These are phyloP conservation scores for Syngnathoides biaculeatus DNA, from an alignment of 2,113 vertebrate species.

Conservation along the genomic window DNA sequence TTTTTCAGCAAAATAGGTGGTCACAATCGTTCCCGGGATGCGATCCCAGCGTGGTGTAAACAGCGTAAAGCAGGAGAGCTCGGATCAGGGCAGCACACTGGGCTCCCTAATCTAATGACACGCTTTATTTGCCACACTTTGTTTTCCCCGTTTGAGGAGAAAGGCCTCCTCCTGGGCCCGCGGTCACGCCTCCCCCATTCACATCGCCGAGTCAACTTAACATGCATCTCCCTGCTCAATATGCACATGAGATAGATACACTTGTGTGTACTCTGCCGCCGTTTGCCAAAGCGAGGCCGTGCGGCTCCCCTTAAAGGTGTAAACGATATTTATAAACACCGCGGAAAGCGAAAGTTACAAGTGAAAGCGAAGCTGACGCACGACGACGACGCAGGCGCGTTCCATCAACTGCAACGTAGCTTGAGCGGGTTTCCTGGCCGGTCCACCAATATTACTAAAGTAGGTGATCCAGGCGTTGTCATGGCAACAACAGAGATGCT, in stretches of 20 bases:
- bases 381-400: too few species aligned
- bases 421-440: too few species aligned
- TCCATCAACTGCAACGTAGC: too few species aligned
- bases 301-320: background rate
- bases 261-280: background rate
- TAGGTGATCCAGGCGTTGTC: too few species aligned
- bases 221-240: conserved; percentile 3
- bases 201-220: conserved; percentile 38
- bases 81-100: conserved; percentile 62
- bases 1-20: conserved; percentile 1
- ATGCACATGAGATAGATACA: conserved; percentile 8
- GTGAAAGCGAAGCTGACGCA: background rate
- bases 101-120: conserved; percentile 95
- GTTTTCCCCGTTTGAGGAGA: conserved; percentile 93
- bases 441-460: too few species aligned
- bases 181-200: conserved; percentile 81
- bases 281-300: background rate
- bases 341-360: background rate
- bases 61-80: conserved; percentile 23
- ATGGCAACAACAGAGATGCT: too few species aligned
- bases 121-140: conserved; percentile 98
- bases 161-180: conserved; percentile 78
- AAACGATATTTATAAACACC: background rate
- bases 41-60: conserved; percentile 59
- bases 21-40: conserved; percentile 33